Base-by-base conservation (phyloP, 64 coral and sea anemone species). In the Trachythela sp. region DNA sequence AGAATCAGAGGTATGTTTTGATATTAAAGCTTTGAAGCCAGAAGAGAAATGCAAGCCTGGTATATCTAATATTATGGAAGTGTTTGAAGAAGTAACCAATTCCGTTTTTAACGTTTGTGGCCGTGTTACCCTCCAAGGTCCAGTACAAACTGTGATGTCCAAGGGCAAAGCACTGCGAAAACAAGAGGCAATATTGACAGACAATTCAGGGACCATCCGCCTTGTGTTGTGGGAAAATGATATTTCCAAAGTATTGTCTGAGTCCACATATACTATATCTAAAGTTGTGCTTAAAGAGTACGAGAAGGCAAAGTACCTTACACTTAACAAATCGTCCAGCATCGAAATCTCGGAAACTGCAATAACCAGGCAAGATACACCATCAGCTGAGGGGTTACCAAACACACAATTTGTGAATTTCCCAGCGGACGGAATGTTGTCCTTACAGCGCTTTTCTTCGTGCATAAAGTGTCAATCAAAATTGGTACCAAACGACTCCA, bases 381-480 rank as follows among this genome's bases (percentile, higher is more conserved):
- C 59, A 87, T 84, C 36, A 84, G 80, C 83, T 85, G 30, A 68
- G 59, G 59, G 59, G 30, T 68, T 68, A 22, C 59, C 59, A 68
- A 68, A 68, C 59, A 68, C 59, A 68, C 20, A 68, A 68, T 68
- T 68, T 68, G 89, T 91, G 89, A 77, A 70, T 87, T 88, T 92
- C 72, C 85, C 85, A 88, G 84, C 91, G 87, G 70, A 92, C 40
- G 91, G 91, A 88, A 92, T 92, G 34, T 77, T 87, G 64, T 92
- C 86, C 77, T 60, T 92, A 6, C 91, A 88, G 42, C 40, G 58
- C 49, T 84, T 87, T 84, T 54, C 77, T 83, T 87, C 30, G 70
- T 88, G 91, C 86, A 92, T 87, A 84, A 92, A 92, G 75, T 88
- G 85, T 33, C 91, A 92, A 67, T 92, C 91, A 92, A 91, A 90